phyloP scores from a whole-genome alignment of 2,113 vertebrate genomes.

The Burhinus bistriatus region DNA sequence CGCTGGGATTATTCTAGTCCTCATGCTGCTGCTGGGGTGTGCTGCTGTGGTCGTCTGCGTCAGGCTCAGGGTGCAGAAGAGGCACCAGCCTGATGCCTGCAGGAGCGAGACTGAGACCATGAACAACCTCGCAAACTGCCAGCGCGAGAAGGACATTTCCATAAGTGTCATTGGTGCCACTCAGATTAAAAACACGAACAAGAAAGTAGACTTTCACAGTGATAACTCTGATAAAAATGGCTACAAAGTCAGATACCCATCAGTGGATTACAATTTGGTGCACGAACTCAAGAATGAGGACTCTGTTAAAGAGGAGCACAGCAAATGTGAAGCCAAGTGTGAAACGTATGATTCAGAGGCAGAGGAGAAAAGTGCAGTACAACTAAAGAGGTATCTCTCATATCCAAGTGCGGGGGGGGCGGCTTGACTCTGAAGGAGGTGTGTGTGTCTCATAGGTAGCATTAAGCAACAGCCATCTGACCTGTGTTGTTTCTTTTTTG shows the following conservation, averaged over 20 bases:
- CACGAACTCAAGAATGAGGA: slow-evolving; percentile 88
- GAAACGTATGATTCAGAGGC: slow-evolving; percentile 79
- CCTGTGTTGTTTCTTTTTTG: slow-evolving; percentile 42
- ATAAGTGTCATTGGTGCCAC: slow-evolving; percentile 85
- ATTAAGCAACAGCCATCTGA: background rate
- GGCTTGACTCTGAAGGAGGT: background rate
- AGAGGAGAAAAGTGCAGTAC: slow-evolving; percentile 81
- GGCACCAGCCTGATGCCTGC: slow-evolving; percentile 74
- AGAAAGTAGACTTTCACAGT: slow-evolving; percentile 91
- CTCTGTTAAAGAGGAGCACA: slow-evolving; percentile 76
- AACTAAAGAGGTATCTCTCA: slow-evolving; percentile 81
- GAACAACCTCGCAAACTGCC: slow-evolving; percentile 95
- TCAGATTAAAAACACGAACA: slow-evolving; percentile 97
- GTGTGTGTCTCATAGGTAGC: background rate
- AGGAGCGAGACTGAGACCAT: slow-evolving; percentile 92
- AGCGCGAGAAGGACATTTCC: slow-evolving; percentile 88
- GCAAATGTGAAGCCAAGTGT: slow-evolving; percentile 82
- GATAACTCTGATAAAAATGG: slow-evolving; percentile 85
- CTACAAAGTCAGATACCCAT: slow-evolving; percentile 87
- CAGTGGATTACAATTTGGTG: slow-evolving; percentile 95
- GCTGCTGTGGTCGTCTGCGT: slow-evolving; percentile 85
- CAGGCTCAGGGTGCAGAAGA: slow-evolving; percentile 86
- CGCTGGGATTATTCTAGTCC: slow-evolving; percentile 88
- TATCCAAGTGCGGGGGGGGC: background rate
- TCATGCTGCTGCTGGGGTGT: slow-evolving; percentile 88